Conservation (phyloP, 2,113 vertebrate species). For the Scomber colias region DNA sequence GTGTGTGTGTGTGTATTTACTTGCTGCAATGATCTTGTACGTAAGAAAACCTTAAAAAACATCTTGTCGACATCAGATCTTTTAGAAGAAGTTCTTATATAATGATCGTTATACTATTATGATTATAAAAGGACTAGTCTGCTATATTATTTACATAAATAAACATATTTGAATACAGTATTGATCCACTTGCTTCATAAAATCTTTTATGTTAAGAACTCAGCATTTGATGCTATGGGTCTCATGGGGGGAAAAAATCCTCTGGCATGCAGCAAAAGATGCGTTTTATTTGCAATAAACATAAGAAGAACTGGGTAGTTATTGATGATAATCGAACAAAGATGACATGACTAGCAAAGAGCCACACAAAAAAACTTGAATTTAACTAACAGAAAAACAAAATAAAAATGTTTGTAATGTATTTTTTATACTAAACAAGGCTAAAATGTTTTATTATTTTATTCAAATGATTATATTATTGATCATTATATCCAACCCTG, state of each 20-base stretch:
- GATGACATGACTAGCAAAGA: not conserved
- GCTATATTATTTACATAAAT: not conserved
- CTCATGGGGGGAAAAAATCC: not conserved
- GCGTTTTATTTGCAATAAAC: not conserved
- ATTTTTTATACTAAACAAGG: too few relatives aligned
- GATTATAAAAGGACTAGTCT: not conserved
- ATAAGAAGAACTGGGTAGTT: not conserved
- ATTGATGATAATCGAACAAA: not conserved
- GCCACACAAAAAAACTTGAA: not conserved
- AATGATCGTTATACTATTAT: not conserved
- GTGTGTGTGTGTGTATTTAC: not conserved
- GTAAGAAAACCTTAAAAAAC: not conserved
- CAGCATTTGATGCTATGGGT: not conserved
- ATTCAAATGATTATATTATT: too few relatives aligned
- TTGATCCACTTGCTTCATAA: not conserved
- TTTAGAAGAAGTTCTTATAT: not conserved
- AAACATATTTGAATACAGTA: not conserved
- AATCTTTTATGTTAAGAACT: not conserved
- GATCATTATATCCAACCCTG: not conserved
- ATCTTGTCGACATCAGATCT: not conserved
- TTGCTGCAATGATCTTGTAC: not conserved
- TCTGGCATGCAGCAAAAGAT: not conserved
- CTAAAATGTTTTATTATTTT: not conserved
- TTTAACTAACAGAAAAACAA: not conserved
- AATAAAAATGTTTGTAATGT: too few relatives aligned